A percentile compares a stretch with the other conserved stretches of the same genome.
Evolutionary conservation across 2,888 invertebrate genomes (phyloP).

Genomic region (Xylota segnis): DNA sequence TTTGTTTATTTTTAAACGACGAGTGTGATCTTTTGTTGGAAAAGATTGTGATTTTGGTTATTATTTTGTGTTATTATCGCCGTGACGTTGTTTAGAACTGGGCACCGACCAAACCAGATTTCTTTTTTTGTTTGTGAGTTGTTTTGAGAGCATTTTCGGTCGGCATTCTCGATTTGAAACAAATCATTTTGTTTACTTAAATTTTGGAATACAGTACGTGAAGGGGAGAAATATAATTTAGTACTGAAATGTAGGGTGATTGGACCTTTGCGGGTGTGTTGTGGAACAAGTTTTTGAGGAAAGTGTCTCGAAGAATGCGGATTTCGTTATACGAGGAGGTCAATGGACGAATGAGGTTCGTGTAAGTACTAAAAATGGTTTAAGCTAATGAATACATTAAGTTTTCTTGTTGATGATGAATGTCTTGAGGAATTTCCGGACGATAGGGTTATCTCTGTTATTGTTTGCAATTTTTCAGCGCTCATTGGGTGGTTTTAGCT

Average conservation of each 20-base stretch:
- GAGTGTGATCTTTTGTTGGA: slow-evolving; percentile 30
- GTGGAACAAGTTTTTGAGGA: slow-evolving; percentile 14
- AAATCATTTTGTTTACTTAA: slow-evolving; percentile 13
- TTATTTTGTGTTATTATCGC: slow-evolving; percentile 32
- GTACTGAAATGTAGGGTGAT: neutral
- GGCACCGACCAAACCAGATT: slow-evolving; percentile 21
- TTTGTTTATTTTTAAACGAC: slow-evolving; percentile 43
- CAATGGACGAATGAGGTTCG: slow-evolving; percentile 11
- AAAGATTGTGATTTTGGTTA: neutral
- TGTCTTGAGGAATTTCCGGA: neutral
- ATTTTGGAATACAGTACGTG: neutral
- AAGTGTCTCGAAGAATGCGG: slow-evolving; percentile 4
- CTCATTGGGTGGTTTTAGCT: neutral
- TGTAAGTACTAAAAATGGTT: neutral
- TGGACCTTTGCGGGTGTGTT: neutral
- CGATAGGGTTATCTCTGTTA: neutral
- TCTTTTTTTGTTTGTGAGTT: neutral
- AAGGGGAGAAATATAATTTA: neutral
- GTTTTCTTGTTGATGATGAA: neutral
- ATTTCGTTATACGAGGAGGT: slow-evolving; percentile 8
- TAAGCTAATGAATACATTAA: neutral
- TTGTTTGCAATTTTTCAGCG: neutral
- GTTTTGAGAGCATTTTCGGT: slow-evolving; percentile 15
- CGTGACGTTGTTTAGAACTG: slow-evolving; percentile 25
- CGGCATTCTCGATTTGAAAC: neutral